Base-by-base conservation (phyloP, 2,113 vertebrate species). In the Arenaria interpres region DNA sequence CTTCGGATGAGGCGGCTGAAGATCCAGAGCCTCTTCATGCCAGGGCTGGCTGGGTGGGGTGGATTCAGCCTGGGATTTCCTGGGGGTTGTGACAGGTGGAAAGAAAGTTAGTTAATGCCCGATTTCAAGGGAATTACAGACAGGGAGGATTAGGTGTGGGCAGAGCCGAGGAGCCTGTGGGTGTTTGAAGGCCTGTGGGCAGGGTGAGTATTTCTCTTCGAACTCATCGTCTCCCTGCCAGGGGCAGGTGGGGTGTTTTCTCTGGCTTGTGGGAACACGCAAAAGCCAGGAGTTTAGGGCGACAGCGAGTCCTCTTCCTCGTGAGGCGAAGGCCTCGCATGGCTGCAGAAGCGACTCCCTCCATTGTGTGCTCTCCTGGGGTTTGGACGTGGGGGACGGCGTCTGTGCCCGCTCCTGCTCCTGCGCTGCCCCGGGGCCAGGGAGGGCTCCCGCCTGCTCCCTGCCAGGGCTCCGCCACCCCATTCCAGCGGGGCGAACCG, bases 181-280 rank as follows among this genome's bases (percentile, higher is more conserved):
- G 81, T 25, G 45, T 96, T 92, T 67, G 7, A 69, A 88, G 85
- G 97, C 98, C 94, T 89, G 73, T 82, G 93, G 93, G 90, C 45
- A 98, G 98, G 97, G 96, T 89, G 97, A 97, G 76, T 90, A 46
- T 77, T 83, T 86, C 9, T 45, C 96, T 96, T 53, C 0, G 4
- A 76, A 54, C 73, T 48, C 82, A 77, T 90, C 75, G 57, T 33
- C 87, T 91, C 78, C 66, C 79, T 90, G 88, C 37, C 89, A 82
- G 76, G 77, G 81, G 64, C 14, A 89, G 93, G 83, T 82, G 86
- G 87, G 91, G 89, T 59, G 62, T 87, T 95, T 95, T 64, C 85
- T 86, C 59, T 45, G 30, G 71, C 88, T 88, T 98, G 98, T 97
- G 94, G 79, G 53, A 88, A 97, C 98, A 91, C 0, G 98, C 90